These are phyloP conservation scores for Rhinophrynus dorsalis DNA, from an alignment of 2,797 vertebrate species.

Conservation along the genomic window DNA sequence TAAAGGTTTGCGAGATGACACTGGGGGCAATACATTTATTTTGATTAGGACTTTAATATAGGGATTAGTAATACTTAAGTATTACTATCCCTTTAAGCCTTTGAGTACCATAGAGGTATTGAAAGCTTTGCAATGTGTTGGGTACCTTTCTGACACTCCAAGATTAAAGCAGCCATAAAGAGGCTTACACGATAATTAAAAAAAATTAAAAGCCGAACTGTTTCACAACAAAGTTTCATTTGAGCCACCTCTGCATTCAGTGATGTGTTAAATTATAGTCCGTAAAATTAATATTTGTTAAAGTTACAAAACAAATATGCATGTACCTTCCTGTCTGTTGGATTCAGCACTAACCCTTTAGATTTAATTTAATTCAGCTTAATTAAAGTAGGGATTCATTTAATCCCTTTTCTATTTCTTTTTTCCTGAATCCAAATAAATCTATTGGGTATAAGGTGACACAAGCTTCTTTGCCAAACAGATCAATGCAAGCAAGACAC, in stretches of 20 bases:
- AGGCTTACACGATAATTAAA: no score
- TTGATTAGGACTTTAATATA: no score
- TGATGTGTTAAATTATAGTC: background rate
- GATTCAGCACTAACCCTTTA: background rate
- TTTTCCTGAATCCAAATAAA: conserved; percentile 8
- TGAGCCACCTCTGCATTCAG: background rate
- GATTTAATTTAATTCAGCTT: conserved; percentile 11
- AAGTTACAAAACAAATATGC: conserved; percentile 7
- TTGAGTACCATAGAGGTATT: no score
- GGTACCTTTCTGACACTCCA: no score
- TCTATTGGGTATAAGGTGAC: background rate
- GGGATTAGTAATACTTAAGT: no score
- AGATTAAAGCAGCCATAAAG: no score
- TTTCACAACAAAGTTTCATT: background rate
- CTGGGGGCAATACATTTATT: no score
- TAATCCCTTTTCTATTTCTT: conserved; percentile 7
- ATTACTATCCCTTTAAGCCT: no score
- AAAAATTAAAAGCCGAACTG: no score
- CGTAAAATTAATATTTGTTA: conserved; percentile 2
- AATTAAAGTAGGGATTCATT: conserved; percentile 24
- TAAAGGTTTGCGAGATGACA: no score
- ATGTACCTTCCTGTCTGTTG: background rate
- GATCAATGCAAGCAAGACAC: conserved; percentile 4
- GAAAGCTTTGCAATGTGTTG: no score
- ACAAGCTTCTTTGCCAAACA: background rate